phyloP scores from a whole-genome alignment of 2,113 vertebrate genomes.

The Centropus bengalensis region DNA sequence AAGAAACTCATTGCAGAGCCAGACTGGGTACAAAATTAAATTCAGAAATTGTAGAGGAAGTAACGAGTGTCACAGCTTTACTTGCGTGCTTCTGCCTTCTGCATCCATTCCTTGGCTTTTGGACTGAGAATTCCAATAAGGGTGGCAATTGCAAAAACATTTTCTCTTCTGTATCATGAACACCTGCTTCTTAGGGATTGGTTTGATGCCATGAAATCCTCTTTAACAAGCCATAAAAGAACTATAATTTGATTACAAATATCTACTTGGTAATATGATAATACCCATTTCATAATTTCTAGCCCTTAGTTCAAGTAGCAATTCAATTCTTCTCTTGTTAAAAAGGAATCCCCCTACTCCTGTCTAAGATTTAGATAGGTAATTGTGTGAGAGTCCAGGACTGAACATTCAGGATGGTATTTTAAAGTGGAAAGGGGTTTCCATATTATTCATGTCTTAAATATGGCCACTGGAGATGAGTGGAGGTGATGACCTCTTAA shows the following conservation, averaged over 20 bases:
- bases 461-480: not conserved
- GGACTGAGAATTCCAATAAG: not conserved
- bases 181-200: not conserved
- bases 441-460: not conserved
- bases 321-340: not conserved
- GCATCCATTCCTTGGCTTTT: not conserved
- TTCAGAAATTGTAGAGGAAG: not conserved
- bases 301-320: not conserved
- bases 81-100: not conserved
- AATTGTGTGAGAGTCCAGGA: not conserved
- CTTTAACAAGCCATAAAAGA: not conserved
- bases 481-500: not conserved
- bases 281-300: not conserved
- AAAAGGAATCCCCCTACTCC: not conserved
- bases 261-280: not conserved
- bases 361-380: not conserved
- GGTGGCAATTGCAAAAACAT: not conserved
- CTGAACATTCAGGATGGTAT: not conserved
- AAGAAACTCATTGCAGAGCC: not conserved
- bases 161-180: not conserved
- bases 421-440: not conserved
- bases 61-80: not conserved
- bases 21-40: not conserved
- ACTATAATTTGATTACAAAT: not conserved
- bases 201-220: not conserved